Evolutionary conservation across 2,113 vertebrate species (phyloP).

Genomic region (Phyllostomus hastatus): DNA sequence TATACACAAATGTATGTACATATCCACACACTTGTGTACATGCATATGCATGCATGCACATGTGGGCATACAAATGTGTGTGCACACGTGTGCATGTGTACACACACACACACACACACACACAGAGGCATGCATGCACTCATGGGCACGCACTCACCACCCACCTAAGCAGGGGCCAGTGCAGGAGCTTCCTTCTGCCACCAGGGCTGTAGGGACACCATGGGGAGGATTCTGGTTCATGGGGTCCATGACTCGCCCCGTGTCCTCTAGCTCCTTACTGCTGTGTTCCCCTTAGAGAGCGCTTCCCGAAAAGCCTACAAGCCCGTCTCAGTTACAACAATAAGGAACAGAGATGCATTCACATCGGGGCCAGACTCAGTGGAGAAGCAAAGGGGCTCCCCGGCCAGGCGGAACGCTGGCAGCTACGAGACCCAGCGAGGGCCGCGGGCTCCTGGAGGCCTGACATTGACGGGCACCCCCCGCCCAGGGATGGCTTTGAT

Average conservation of each 20-base stretch:
- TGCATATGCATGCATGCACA: background rate
- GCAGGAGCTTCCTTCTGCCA: background rate
- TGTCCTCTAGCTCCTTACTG: background rate
- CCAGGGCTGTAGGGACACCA: background rate
- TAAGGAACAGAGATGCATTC: background rate
- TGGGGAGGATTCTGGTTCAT: background rate
- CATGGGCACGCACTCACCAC: too few species aligned
- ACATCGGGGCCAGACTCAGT: background rate
- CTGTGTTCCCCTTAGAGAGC: background rate
- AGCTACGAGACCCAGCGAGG: background rate
- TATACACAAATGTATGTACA: background rate
- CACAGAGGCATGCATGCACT: background rate
- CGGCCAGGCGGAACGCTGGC: background rate
- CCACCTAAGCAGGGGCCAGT: background rate
- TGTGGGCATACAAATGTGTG: too few species aligned
- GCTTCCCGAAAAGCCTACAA: background rate
- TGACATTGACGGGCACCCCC: background rate
- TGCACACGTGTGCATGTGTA: rapidly evolving
- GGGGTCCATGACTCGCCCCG: background rate
- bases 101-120: background rate
- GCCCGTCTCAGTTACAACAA: background rate
- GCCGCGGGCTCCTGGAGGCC: background rate
- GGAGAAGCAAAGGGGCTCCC: background rate
- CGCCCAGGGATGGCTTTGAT: background rate
- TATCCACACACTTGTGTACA: too few species aligned